These are phyloP conservation scores for Drosophila gunungcola DNA, from an alignment of 1,140 invertebrate genomes.

Conservation along the genomic window DNA sequence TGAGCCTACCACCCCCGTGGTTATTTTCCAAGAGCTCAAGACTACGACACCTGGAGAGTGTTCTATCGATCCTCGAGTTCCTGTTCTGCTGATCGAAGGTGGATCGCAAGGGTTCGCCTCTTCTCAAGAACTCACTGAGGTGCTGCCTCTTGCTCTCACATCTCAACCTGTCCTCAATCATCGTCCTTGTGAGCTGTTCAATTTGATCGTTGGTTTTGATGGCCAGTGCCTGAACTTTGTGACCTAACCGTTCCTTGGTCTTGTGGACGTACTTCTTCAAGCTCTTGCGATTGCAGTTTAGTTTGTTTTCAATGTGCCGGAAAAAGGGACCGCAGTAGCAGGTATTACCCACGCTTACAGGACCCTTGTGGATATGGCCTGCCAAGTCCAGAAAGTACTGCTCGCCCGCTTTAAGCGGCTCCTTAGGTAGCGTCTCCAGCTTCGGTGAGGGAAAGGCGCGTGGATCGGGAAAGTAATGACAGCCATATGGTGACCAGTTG, in stretches of 20 bases:
- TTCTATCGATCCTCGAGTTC: conserved; percentile 86
- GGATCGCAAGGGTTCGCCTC: conserved; percentile 64
- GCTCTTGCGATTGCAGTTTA: conserved; percentile 94
- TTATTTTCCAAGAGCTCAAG: conserved; percentile 87
- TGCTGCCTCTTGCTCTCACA: conserved; percentile 88
- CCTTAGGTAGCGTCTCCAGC: conserved; percentile 92
- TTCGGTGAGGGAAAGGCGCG: conserved; percentile 93
- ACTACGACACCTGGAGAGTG: conserved; percentile 88
- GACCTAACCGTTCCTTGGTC: conserved; percentile 91
- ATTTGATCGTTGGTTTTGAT: conserved; percentile 91
- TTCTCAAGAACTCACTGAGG: conserved; percentile 87
- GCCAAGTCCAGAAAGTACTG: conserved; percentile 97
- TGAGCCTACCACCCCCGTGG: conserved; percentile 82
- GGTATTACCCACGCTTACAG: conserved; percentile 93
- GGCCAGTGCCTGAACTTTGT: conserved; percentile 94
- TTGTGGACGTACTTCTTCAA: conserved; percentile 93
- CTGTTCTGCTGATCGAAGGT: conserved; percentile 85
- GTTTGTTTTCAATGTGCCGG: conserved; percentile 92
- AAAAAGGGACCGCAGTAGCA: conserved; percentile 93
- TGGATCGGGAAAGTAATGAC: conserved; percentile 93
- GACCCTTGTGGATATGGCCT: conserved; percentile 98
- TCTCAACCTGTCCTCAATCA: conserved; percentile 87
- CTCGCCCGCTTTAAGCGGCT: conserved; percentile 94
- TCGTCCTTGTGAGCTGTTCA: conserved; percentile 88
- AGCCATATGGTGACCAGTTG: conserved; percentile 94